These are phyloP conservation scores for Philantomba maxwellii DNA, from an alignment of 2,113 vertebrate genomes.

Conservation along the genomic window DNA sequence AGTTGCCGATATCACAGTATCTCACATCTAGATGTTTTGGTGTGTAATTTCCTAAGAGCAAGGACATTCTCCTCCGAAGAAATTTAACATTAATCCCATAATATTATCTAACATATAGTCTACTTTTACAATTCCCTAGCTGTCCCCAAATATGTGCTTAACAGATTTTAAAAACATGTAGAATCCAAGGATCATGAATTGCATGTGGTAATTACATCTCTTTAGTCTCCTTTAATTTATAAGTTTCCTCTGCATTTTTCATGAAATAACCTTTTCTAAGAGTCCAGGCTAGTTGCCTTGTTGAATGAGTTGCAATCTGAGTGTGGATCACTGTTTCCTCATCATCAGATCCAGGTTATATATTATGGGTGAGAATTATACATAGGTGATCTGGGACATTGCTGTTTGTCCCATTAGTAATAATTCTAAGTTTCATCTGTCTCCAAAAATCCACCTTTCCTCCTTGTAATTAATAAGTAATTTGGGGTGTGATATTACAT, in stretches of 20 bases:
- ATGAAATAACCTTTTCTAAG: not conserved
- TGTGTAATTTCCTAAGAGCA: not conserved
- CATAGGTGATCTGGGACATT: not conserved
- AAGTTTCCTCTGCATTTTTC: not conserved
- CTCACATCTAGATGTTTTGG: not conserved
- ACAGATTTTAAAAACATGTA: not conserved
- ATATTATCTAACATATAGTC: not conserved
- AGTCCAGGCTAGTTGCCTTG: not conserved
- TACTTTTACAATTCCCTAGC: not conserved
- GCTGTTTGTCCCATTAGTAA: constrained; percentile 1
- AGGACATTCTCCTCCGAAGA: not conserved
- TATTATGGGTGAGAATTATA: not conserved
- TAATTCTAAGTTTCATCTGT: constrained; percentile 28
- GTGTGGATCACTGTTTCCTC: not conserved
- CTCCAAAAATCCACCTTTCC: not conserved
- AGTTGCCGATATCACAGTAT: not conserved
- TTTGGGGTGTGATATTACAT: not conserved
- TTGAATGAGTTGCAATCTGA: not conserved
- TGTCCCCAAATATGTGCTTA: not conserved
- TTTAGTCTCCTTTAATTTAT: constrained; percentile 10
- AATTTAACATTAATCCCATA: not conserved
- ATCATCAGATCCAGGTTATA: not conserved
- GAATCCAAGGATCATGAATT: not conserved
- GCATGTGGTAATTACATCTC: not conserved
- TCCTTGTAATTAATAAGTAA: constrained; percentile 36